Evolutionary conservation across 2,113 vertebrate genomes (phyloP).

Genomic region (Gracilinanus agilis): DNA sequence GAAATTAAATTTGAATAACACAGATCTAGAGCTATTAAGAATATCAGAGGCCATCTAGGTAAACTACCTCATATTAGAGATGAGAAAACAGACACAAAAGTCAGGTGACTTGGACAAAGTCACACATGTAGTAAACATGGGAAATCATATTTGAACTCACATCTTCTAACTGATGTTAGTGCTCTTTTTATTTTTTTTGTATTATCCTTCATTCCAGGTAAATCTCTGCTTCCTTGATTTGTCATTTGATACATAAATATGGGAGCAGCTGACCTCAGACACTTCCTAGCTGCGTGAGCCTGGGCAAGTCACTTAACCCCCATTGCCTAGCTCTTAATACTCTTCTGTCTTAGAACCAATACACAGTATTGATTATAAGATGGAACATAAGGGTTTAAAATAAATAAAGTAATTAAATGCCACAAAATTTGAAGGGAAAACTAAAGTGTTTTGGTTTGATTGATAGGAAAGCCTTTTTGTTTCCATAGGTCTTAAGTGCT

Average conservation of each 20-base stretch:
- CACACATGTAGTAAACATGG: neutral
- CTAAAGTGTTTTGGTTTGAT: neutral
- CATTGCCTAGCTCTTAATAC: too few relatives aligned
- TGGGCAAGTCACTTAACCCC: too few relatives aligned
- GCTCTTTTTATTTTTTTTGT: neutral
- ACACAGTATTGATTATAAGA: too few relatives aligned
- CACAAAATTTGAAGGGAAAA: conserved; percentile 1
- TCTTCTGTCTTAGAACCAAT: too few relatives aligned
- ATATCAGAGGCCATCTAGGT: neutral
- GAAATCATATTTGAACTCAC: neutral
- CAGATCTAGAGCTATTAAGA: neutral
- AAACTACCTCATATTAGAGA: neutral
- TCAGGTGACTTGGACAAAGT: neutral
- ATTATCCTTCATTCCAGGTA: neutral
- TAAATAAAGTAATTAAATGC: too few relatives aligned
- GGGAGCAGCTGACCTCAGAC: too few relatives aligned
- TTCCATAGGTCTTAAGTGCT: neutral
- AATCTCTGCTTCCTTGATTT: conserved; percentile 6
- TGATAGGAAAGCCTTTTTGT: conserved; percentile 12
- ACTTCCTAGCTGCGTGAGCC: too few relatives aligned
- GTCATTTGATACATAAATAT: neutral
- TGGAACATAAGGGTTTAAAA: too few relatives aligned
- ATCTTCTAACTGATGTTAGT: neutral
- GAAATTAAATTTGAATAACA: conserved; percentile 17
- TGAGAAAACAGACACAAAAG: neutral